These are phyloP conservation scores for Physella acuta DNA, from an alignment of 1,140 invertebrate species.

Conservation along the genomic window DNA sequence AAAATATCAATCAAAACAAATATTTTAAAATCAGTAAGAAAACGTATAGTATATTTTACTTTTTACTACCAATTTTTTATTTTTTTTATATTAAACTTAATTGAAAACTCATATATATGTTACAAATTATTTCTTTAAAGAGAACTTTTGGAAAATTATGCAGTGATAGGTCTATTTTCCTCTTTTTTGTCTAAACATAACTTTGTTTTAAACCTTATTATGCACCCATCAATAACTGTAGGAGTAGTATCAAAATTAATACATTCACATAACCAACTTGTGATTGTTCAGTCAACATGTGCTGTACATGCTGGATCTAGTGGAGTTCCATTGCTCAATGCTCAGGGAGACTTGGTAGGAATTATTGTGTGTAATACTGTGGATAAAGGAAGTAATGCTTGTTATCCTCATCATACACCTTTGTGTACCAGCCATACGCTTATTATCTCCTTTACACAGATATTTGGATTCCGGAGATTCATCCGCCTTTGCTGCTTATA, in stretches of 20 bases:
- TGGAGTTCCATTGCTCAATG: conserved; percentile 48
- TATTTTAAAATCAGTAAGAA: too few species aligned
- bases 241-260: conserved; percentile 52
- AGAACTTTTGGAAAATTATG: too few species aligned
- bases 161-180: too few species aligned
- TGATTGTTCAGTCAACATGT: conserved; percentile 56
- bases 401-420: conserved; percentile 54
- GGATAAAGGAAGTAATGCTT: conserved; percentile 44
- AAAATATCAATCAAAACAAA: too few species aligned
- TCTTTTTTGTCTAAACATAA: too few species aligned
- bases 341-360: conserved; percentile 42
- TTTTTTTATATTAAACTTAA: too few species aligned
- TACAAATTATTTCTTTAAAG: too few species aligned
- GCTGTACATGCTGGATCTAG: conserved; percentile 53
- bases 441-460: conserved; percentile 34
- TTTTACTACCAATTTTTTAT: too few species aligned
- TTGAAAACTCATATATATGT: too few species aligned
- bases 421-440: conserved; percentile 44
- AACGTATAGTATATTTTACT: too few species aligned
- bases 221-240: conserved; percentile 43
- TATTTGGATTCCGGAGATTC: conserved; percentile 29
- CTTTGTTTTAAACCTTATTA: conserved; percentile 40
- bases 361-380: conserved; percentile 52
- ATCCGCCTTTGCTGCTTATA: conserved; percentile 4
- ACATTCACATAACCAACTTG: conserved; percentile 35